Evolutionary conservation across 1,140 invertebrate genomes (phyloP).

Genomic region (Phthorimaea operculella): DNA sequence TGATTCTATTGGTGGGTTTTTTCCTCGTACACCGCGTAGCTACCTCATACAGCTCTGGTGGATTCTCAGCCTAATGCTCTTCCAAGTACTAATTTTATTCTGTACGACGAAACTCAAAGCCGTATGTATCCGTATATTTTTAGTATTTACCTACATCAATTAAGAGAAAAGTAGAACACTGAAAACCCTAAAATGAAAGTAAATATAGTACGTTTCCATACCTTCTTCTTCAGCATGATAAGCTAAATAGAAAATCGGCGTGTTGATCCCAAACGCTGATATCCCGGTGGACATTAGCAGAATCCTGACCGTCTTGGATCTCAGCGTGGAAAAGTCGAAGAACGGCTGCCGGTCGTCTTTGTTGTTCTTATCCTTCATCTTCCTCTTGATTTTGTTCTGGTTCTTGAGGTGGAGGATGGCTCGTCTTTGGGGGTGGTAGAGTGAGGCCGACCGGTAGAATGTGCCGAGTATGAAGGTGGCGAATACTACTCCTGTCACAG

Average conservation of each 20-base stretch:
- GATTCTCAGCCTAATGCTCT: no score
- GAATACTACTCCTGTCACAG: constrained; percentile 85
- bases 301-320: constrained; percentile 86
- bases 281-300: constrained; percentile 83
- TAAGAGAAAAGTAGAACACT: no score
- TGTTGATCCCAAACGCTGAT: constrained; percentile 84
- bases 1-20: no score
- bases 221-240: constrained; percentile 82
- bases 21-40: no score
- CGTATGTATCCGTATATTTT: no score
- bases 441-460: constrained; percentile 88
- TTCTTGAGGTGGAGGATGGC: constrained; percentile 92
- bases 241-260: constrained; percentile 87
- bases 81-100: no score
- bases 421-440: constrained; percentile 89
- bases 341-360: constrained; percentile 83
- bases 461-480: constrained; percentile 88
- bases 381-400: constrained; percentile 79
- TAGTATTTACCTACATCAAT: no score
- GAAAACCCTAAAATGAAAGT: no score
- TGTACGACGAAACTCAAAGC: no score
- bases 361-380: constrained; percentile 81
- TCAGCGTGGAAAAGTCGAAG: constrained; percentile 86
- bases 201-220: constrained; percentile 15
- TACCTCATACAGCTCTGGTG: no score